phyloP scores from a whole-genome alignment of 2,113 vertebrate genomes.

The Lipotes vexillifer region DNA sequence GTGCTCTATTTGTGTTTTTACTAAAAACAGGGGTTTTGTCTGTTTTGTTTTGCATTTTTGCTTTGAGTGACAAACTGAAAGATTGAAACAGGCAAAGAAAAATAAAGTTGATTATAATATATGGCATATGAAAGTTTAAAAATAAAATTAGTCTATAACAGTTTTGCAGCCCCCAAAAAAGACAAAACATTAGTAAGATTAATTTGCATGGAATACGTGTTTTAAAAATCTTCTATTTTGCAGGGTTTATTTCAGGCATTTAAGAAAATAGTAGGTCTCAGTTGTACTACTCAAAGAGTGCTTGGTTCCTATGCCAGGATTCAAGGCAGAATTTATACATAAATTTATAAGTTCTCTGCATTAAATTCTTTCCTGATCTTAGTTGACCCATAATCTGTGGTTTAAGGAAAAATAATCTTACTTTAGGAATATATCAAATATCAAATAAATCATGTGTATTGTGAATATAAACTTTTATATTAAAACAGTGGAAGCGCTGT shows the following conservation, averaged over 20 bases:
- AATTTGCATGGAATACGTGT: neutral
- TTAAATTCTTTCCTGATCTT: constrained; percentile 30
- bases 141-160: neutral
- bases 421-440: neutral
- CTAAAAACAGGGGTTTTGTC: neutral
- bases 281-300: neutral
- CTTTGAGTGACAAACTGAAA: neutral
- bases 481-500: neutral
- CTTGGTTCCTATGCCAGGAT: neutral
- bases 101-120: neutral
- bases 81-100: neutral
- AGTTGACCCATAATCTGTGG: neutral
- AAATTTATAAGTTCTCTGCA: neutral
- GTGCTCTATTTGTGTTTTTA: neutral
- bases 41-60: neutral
- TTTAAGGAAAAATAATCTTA: constrained; percentile 10
- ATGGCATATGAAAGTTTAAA: neutral
- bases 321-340: constrained; percentile 5
- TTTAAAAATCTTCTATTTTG: neutral
- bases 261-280: neutral
- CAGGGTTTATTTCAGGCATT: neutral
- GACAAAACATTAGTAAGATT: neutral
- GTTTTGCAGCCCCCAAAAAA: neutral
- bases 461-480: neutral
- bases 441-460: neutral